These are phyloP conservation scores for Yponomeuta plumbellus DNA, from an alignment of 2,888 invertebrate species.

Conservation along the genomic window DNA sequence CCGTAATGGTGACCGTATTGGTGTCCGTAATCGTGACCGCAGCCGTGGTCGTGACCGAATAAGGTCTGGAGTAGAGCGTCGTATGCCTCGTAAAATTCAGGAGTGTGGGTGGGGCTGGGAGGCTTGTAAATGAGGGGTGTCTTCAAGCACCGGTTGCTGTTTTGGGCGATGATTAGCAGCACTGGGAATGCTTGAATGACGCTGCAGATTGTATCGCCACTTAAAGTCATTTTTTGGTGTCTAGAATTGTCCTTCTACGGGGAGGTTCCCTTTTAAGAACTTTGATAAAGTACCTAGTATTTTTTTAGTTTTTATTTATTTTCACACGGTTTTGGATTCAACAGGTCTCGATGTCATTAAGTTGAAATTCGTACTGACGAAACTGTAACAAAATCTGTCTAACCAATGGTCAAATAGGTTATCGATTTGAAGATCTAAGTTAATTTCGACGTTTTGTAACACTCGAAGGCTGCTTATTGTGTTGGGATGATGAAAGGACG, in stretches of 20 bases:
- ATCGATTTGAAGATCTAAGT: not conserved
- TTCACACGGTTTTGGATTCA: not conserved
- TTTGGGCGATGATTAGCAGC: constrained; percentile 59
- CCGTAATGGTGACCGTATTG: constrained; percentile 13
- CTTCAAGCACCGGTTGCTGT: constrained; percentile 50
- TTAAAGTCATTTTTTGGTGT: constrained; percentile 46
- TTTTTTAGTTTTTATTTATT: no score
- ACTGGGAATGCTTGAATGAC: constrained; percentile 62
- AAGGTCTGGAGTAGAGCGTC: constrained; percentile 51
- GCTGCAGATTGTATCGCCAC: constrained; percentile 50
- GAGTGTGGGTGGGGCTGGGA: constrained; percentile 55
- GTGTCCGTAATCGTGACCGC: constrained; percentile 24
- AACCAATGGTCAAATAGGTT: not conserved
- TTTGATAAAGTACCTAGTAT: no score
- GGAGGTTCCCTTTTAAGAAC: no score
- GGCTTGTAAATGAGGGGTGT: constrained; percentile 62
- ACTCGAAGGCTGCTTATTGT: not conserved
- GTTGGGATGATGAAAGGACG: not conserved
- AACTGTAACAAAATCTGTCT: not conserved
- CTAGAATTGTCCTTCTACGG: no score
- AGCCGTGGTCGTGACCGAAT: constrained; percentile 25
- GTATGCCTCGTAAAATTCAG: constrained; percentile 63
- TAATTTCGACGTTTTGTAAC: not conserved
- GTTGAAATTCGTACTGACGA: not conserved
- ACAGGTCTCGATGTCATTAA: not conserved